Evolutionary conservation across 2,888 invertebrate genomes (phyloP), one percentile per base, ranked within the genome.

Genomic region (Zhuqinia jingwanae): DNA sequence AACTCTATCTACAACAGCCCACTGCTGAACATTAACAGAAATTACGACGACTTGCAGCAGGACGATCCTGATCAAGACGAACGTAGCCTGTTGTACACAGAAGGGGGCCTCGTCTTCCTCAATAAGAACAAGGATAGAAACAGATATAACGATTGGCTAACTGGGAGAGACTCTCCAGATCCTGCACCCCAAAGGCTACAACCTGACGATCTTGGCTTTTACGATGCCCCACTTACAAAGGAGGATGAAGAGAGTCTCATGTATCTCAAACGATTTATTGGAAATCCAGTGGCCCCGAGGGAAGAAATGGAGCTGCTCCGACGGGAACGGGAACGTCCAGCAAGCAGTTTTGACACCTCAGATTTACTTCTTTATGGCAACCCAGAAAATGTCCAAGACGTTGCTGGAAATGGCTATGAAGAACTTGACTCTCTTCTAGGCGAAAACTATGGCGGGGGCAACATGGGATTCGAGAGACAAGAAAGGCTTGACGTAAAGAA

Each of bases 401-500:
- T 82, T 1, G 27, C 56, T 22, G 88, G 83, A 17, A 87, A 87
- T 17, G 89, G 83, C 10, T 89, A 90, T 25, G 89, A 89, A 53
- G 87, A 87, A 56, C 68, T 81, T 25, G 50, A 11, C 65, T 76
- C 73, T 20, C 53, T 85, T 20, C 60, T 45, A 8, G 65, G 45
- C 13, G 22, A 10, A 3, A 58, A 47, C 17, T 88, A 88, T 36
- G 85, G 78, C 0, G 85, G 80, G 22, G 80, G 85, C 47, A 85
- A 80, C 45, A 75, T 85, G 78, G 86, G 82, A 30, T 98, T 97
- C 93, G 96, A 96, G 91, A 94, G 97, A 91, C 95, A 96, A 91
- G 97, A 97, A 94, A 94, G 98, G 91, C 94, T 97, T 90, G 97
- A 98, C 93, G 97, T 97, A 76, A 98, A 98, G 93, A 98, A 98